A percentile compares a stretch with the other conserved stretches of the same genome.
phyloP scores from a whole-genome alignment of 2,797 vertebrate species.

The Sebastes hubbsi region DNA sequence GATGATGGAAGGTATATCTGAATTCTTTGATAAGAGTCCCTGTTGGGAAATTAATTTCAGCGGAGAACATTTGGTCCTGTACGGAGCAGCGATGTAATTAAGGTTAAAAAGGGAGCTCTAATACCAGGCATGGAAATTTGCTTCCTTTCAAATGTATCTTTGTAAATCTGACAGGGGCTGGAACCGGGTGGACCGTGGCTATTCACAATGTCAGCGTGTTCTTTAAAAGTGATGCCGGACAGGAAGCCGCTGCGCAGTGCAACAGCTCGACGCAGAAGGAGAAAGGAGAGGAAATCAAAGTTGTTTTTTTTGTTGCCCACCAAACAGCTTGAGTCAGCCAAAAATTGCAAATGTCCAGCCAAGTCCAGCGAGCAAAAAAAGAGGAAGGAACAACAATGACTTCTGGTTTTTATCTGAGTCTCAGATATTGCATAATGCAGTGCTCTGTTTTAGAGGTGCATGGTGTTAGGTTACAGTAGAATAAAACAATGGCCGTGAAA shows the following conservation, averaged over 20 bases:
- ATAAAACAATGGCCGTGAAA: slow-evolving; percentile 8
- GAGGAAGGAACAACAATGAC: not conserved
- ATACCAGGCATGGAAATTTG: slow-evolving; percentile 44
- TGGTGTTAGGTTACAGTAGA: not conserved
- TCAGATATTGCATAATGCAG: not conserved
- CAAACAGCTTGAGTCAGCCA: slow-evolving; percentile 40
- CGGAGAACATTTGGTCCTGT: slow-evolving; percentile 54
- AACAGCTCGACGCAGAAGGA: slow-evolving; percentile 11
- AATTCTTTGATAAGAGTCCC: slow-evolving; percentile 64
- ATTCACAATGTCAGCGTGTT: slow-evolving; percentile 5
- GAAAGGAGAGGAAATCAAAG: slow-evolving; percentile 12
- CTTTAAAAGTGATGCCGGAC: slow-evolving; percentile 3
- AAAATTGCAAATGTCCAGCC: slow-evolving; percentile 17
- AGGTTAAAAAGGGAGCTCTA: slow-evolving; percentile 67
- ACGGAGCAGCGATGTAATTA: slow-evolving; percentile 61
- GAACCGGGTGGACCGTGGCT: not conserved
- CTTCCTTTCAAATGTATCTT: slow-evolving; percentile 58
- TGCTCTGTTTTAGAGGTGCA: not conserved
- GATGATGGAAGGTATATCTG: slow-evolving; percentile 59
- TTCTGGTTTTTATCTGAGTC: slow-evolving; percentile 7
- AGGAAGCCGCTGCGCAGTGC: not conserved
- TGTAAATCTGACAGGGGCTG: slow-evolving; percentile 34
- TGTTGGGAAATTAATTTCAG: slow-evolving; percentile 70
- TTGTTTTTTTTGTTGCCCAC: not conserved
- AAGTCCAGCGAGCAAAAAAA: slow-evolving; percentile 13